Percentiles rank a stretch among this genome's conserved stretches.
These are phyloP conservation scores for Diadema setosum DNA, from an alignment of 35 echinoderm and acorn worm species.

Conservation along the genomic window DNA sequence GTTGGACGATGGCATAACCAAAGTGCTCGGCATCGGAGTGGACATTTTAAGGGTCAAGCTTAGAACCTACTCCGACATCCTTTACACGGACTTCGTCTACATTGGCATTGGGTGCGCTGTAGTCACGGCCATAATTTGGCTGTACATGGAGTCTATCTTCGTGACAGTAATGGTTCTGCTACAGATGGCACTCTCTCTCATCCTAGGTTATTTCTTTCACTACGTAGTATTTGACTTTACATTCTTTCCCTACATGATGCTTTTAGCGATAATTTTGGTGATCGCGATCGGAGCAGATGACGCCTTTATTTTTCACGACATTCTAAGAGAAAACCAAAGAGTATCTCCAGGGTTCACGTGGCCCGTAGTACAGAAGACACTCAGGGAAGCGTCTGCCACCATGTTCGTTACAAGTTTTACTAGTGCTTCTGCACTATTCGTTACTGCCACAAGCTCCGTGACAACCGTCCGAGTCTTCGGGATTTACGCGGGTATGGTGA, in stretches of 20 bases:
- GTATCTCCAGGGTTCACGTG: not conserved
- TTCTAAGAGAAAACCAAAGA: conserved; percentile 31
- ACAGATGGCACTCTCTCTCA: conserved; percentile 68
- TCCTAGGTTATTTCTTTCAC: conserved; percentile 68
- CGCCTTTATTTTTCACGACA: conserved; percentile 76
- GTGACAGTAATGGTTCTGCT: conserved; percentile 43
- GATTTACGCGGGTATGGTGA: conserved; percentile 45
- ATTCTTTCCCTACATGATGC: conserved; percentile 84
- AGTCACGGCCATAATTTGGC: conserved; percentile 57
- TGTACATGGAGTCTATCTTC: conserved; percentile 78
- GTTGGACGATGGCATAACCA: conserved; percentile 27
- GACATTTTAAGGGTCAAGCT: conserved; percentile 40
- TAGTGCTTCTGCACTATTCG: conserved; percentile 57
- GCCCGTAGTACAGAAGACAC: not conserved
- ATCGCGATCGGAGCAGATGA: conserved; percentile 91
- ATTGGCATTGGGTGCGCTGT: conserved; percentile 12
- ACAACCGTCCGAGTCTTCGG: conserved; percentile 51
- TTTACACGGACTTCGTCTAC: conserved; percentile 56
- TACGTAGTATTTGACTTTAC: conserved; percentile 49
- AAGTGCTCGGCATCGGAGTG: conserved; percentile 18
- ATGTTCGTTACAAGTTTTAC: conserved; percentile 85
- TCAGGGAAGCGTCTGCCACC: conserved; percentile 32
- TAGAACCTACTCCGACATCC: conserved; percentile 30
- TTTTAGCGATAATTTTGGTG: conserved; percentile 50
- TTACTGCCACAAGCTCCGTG: conserved; percentile 29